phyloP scores from a whole-genome alignment of 1,140 invertebrate genomes.

The Sinella curviseta region DNA sequence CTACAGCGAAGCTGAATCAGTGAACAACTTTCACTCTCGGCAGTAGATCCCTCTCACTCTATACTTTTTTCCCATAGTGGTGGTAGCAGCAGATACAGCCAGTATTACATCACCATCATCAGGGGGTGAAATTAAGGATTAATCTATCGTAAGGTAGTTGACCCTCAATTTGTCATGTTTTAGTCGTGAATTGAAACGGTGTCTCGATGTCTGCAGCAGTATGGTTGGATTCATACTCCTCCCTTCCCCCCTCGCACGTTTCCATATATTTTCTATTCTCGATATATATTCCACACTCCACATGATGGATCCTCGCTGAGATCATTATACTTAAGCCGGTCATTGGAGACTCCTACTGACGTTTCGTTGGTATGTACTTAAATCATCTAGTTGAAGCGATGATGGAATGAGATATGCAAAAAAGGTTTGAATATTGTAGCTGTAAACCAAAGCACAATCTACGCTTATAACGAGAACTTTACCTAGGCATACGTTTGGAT shows the following conservation, averaged over 20 bases:
- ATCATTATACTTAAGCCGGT: background rate
- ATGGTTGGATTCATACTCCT: background rate
- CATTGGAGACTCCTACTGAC: background rate
- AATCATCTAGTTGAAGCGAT: background rate
- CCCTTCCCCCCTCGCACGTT: no score
- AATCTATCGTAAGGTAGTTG: constrained; percentile 2
- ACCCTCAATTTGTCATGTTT: constrained; percentile 16
- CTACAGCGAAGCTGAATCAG: no score
- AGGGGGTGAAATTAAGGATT: background rate
- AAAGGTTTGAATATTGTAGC: no score
- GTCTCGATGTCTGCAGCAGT: no score
- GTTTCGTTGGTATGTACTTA: background rate
- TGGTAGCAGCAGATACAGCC: no score
- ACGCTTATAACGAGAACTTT: no score
- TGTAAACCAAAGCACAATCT: no score
- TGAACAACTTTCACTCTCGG: no score
- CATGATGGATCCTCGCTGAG: background rate
- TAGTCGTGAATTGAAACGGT: background rate
- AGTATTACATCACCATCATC: background rate
- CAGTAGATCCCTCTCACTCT: no score
- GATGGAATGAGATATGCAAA: background rate
- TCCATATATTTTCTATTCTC: no score
- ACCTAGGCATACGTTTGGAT: no score
- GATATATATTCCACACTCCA: background rate
- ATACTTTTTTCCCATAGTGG: no score